phyloP scores from a whole-genome alignment of 2,113 vertebrate species.

The Rhabdomys dilectus region DNA sequence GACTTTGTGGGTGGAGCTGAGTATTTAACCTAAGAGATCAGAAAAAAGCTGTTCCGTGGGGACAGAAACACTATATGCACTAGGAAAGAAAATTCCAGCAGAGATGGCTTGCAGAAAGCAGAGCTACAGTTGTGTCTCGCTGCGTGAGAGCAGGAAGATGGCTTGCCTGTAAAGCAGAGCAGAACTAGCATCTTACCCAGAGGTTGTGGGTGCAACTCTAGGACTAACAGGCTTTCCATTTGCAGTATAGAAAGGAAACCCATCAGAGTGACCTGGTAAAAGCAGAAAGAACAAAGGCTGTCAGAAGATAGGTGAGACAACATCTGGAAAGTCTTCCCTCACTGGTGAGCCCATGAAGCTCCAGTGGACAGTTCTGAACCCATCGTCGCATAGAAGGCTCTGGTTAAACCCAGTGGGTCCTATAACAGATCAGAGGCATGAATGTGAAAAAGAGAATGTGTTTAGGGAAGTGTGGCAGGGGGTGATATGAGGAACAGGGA shows the following conservation, averaged over 20 bases:
- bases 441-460: neutral
- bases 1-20: no score
- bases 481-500: neutral
- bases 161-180: neutral
- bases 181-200: neutral
- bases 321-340: neutral
- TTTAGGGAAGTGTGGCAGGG: neutral
- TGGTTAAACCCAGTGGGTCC: neutral
- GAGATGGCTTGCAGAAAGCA: neutral
- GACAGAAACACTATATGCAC: neutral
- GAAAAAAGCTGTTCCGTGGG: neutral
- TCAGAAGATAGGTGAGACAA: neutral
- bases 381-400: neutral
- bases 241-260: neutral
- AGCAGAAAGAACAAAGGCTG: neutral
- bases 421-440: neutral
- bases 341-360: neutral
- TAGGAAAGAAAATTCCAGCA: neutral
- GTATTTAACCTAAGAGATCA: neutral
- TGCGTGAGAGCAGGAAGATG: neutral
- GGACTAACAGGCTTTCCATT: neutral
- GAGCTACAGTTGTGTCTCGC: neutral
- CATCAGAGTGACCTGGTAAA: neutral
- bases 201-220: neutral
- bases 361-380: neutral